A percentile compares a stretch with the other conserved stretches of the same genome.
Conservation (phyloP, 2,113 vertebrate species). For the Hyaena hyaena region DNA sequence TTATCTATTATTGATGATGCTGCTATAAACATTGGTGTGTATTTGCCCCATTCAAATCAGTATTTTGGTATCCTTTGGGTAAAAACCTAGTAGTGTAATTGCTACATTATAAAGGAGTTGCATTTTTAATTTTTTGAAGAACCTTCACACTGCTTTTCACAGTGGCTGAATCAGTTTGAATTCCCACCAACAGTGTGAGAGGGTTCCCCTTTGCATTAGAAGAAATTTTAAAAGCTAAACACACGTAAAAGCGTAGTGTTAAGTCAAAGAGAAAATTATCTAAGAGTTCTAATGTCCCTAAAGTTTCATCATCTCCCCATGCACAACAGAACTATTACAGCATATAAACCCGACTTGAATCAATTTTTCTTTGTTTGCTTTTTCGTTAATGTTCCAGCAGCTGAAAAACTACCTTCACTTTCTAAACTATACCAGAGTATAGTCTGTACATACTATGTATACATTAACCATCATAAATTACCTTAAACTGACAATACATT, state of each 20-base stretch:
- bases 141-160: not conserved
- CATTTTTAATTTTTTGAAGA: not conserved
- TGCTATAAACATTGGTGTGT: not conserved
- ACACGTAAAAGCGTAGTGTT: not conserved
- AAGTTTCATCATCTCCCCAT: not conserved
- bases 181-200: not conserved
- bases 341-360: not conserved
- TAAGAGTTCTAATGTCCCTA: not conserved
- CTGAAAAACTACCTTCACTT: not conserved
- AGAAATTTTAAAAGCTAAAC: not conserved
- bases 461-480: not conserved
- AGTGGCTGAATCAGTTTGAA: not conserved
- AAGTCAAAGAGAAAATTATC: not conserved
- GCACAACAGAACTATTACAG: not conserved
- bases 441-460: not conserved
- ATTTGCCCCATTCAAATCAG: not conserved
- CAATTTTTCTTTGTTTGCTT: not conserved
- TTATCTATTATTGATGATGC: not conserved
- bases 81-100: not conserved
- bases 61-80: not conserved
- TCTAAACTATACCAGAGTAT: not conserved
- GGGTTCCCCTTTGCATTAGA: not conserved
- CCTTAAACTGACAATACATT: conserved; percentile 1
- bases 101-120: not conserved
- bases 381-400: not conserved